phyloP scores from a whole-genome alignment of 2,888 invertebrate genomes.

The Oegoconia quadripuncta region DNA sequence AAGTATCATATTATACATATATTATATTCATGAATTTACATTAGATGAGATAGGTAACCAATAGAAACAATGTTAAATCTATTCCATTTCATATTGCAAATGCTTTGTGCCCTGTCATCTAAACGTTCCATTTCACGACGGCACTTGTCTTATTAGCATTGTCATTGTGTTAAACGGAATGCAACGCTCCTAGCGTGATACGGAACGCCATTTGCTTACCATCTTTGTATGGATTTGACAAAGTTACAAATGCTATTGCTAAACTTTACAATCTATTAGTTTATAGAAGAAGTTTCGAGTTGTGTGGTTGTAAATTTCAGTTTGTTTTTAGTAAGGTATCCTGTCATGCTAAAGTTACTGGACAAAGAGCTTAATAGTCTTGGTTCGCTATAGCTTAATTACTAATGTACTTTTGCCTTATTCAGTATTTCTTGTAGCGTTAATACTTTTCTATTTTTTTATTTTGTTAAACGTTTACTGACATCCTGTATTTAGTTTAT shows the following conservation, averaged over 20 bases:
- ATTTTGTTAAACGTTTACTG: too few species aligned
- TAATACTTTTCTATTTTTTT: too few species aligned
- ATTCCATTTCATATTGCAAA: conserved; percentile 22
- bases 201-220: conserved; percentile 59
- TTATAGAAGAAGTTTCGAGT: conserved; percentile 20
- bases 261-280: conserved; percentile 15
- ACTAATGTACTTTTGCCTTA: conserved; percentile 40
- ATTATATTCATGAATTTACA: too few species aligned
- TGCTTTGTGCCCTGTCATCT: conserved; percentile 57
- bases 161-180: conserved; percentile 48
- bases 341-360: conserved; percentile 41
- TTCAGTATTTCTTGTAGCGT: conserved; percentile 12
- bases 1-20: too few species aligned
- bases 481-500: too few species aligned
- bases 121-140: conserved; percentile 47
- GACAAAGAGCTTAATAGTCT: conserved; percentile 46
- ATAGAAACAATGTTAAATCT: not conserved
- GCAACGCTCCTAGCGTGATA: conserved; percentile 57
- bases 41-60: too few species aligned
- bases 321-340: conserved; percentile 32
- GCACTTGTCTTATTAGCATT: conserved; percentile 65
- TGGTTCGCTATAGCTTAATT: conserved; percentile 43
- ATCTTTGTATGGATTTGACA: conserved; percentile 28
- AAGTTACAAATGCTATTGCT: conserved; percentile 17
- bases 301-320: conserved; percentile 9